phyloP scores from a whole-genome alignment of 1,140 invertebrate species.

The Zelostemma sp. region DNA sequence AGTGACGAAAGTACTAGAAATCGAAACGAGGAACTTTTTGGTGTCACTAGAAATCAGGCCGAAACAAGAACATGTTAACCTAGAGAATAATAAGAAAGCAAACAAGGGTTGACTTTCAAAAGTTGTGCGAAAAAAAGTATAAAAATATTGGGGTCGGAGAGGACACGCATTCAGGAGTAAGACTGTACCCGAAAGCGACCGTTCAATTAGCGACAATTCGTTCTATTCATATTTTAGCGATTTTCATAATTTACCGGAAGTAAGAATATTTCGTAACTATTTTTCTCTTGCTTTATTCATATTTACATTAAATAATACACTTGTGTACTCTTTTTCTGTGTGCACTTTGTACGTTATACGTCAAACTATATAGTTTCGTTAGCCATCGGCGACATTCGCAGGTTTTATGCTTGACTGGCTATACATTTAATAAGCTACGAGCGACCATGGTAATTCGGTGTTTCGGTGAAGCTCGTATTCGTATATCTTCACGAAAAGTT shows the following conservation, averaged over 20 bases:
- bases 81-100: too few relatives aligned
- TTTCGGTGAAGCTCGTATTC: slow-evolving; percentile 21
- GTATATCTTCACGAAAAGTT: slow-evolving; percentile 3
- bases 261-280: not conserved
- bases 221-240: not conserved
- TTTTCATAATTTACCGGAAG: not conserved
- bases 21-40: slow-evolving; percentile 6
- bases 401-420: slow-evolving; percentile 25
- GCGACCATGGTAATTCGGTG: slow-evolving; percentile 32
- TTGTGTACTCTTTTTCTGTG: slow-evolving; percentile 55
- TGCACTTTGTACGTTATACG: slow-evolving; percentile 29
- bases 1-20: slow-evolving; percentile 16
- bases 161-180: too few relatives aligned
- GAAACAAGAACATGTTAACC: not conserved
- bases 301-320: slow-evolving; percentile 60
- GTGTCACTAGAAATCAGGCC: slow-evolving; percentile 1
- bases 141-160: too few relatives aligned
- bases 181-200: slow-evolving; percentile 3
- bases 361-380: slow-evolving; percentile 36
- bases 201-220: not conserved
- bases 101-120: too few relatives aligned
- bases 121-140: too few relatives aligned
- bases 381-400: slow-evolving; percentile 32
- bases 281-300: slow-evolving; percentile 50
- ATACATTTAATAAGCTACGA: slow-evolving; percentile 34